Evolutionary conservation across 2,888 invertebrate species (phyloP).

Genomic region (Drosophila ezoana): DNA sequence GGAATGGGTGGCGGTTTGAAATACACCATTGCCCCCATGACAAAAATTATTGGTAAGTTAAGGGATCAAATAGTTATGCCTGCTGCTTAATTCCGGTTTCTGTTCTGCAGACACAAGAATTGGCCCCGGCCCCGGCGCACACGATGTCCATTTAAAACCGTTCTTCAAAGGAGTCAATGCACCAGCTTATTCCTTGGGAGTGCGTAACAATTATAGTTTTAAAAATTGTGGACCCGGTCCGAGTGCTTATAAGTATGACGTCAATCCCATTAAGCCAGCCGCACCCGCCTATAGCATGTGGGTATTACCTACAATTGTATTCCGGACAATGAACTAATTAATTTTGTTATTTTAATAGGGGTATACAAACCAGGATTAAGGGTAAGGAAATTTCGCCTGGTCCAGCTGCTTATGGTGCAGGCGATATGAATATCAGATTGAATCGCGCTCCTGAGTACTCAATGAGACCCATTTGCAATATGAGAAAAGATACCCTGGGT

Average conservation of each 20-base stretch:
- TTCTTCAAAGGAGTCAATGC: conserved; percentile 73
- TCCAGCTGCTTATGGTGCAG: conserved; percentile 81
- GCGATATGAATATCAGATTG: conserved; percentile 65
- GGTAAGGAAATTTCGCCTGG: conserved; percentile 78
- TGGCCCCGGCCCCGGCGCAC: conserved; percentile 83
- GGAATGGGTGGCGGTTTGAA: conserved; percentile 77
- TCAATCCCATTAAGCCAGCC: conserved; percentile 64
- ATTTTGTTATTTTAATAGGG: conserved; percentile 60
- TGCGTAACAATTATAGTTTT: conserved; percentile 68
- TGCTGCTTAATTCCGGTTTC: not conserved
- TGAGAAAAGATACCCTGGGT: conserved; percentile 30
- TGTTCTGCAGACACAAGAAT: conserved; percentile 62
- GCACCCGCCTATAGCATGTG: conserved; percentile 82
- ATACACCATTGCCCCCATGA: conserved; percentile 86
- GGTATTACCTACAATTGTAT: conserved; percentile 17
- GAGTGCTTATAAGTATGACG: conserved; percentile 76
- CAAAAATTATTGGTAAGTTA: conserved; percentile 61
- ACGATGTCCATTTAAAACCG: conserved; percentile 72
- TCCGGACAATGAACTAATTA: not conserved
- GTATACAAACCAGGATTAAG: conserved; percentile 53
- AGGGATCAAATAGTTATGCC: fast-evolving
- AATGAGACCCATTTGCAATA: conserved; percentile 58
- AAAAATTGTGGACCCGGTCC: conserved; percentile 79
- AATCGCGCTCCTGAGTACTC: conserved; percentile 75
- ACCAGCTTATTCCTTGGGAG: conserved; percentile 86